Conservation (phyloP, 2,888 invertebrate genomes). For the Malthinus flaveolus region DNA sequence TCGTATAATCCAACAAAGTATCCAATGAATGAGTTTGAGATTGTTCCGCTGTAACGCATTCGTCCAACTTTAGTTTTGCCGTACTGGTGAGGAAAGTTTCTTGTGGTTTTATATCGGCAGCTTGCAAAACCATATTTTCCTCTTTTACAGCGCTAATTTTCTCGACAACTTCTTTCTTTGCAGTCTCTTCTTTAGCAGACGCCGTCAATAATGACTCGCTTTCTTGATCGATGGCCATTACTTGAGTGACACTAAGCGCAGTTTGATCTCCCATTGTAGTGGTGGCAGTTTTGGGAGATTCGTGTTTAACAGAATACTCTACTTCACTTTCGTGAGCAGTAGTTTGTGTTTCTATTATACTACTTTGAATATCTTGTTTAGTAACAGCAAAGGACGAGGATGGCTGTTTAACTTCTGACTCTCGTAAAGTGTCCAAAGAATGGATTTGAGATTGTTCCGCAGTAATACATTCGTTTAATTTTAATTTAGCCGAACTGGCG, state of each 20-base stretch:
- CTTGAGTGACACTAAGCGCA: slow-evolving; percentile 52
- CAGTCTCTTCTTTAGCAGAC: slow-evolving; percentile 53
- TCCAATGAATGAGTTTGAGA: too few relatives aligned
- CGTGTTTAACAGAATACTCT: too few relatives aligned
- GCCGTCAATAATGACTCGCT: slow-evolving; percentile 52
- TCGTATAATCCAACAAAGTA: too few relatives aligned
- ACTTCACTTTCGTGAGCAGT: too few relatives aligned
- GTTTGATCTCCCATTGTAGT: slow-evolving; percentile 38
- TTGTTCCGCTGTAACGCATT: too few relatives aligned
- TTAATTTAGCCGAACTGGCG: slow-evolving; percentile 39
- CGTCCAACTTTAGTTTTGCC: too few relatives aligned
- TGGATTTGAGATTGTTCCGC: slow-evolving; percentile 32
- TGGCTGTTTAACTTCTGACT: slow-evolving; percentile 9
- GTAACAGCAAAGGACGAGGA: background rate
- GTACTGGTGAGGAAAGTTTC: too few relatives aligned
- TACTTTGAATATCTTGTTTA: background rate
- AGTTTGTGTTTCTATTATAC: slow-evolving; percentile 6
- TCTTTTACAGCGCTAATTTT: slow-evolving; percentile 54
- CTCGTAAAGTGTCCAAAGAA: slow-evolving; percentile 23
- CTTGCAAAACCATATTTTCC: slow-evolving; percentile 46
- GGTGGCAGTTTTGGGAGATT: slow-evolving; percentile 20
- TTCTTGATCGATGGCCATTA: slow-evolving; percentile 47
- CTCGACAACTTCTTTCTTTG: slow-evolving; percentile 53
- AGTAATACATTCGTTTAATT: slow-evolving; percentile 32
- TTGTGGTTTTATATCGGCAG: slow-evolving; percentile 25